phyloP scores from a whole-genome alignment of 1,140 invertebrate genomes.

The Bicyclus anynana region DNA sequence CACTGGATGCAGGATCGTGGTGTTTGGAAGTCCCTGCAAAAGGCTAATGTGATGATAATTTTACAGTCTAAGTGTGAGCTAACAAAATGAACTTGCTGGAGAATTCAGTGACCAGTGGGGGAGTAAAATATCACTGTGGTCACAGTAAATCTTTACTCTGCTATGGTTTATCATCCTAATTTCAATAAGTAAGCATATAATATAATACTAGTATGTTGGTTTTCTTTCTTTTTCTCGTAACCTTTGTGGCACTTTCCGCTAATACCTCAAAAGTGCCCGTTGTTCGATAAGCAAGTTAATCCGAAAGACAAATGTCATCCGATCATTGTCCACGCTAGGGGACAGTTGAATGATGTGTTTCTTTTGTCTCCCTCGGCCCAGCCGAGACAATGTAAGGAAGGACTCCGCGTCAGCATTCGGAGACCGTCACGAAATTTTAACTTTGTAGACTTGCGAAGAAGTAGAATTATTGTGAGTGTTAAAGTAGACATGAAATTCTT shows the following conservation, averaged over 20 bases:
- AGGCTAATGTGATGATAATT: too few species aligned
- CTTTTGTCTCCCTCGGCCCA: slow-evolving; percentile 59
- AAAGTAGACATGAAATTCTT: too few species aligned
- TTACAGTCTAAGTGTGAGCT: too few species aligned
- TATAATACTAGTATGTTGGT: too few species aligned
- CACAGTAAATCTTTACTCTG: too few species aligned
- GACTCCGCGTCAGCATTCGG: slow-evolving; percentile 55
- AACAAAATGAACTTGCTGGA: too few species aligned
- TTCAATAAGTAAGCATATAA: too few species aligned
- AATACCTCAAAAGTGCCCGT: slow-evolving; percentile 25
- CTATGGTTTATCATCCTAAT: too few species aligned
- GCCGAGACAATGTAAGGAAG: slow-evolving; percentile 64
- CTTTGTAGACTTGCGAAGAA: slow-evolving; percentile 20
- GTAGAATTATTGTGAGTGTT: background rate
- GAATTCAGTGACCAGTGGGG: too few species aligned
- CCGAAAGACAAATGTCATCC: slow-evolving; percentile 62
- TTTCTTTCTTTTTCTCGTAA: background rate
- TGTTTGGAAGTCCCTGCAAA: too few species aligned
- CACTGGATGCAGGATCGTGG: too few species aligned
- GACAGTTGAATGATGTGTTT: slow-evolving; percentile 65
- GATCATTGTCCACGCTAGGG: slow-evolving; percentile 48
- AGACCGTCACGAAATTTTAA: slow-evolving; percentile 35
- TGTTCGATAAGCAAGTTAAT: slow-evolving; percentile 65
- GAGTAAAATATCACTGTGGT: too few species aligned
- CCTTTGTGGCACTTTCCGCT: background rate